These are phyloP conservation scores for Teinopalpus imperialis DNA, from an alignment of 2,888 invertebrate genomes.

Conservation along the genomic window DNA sequence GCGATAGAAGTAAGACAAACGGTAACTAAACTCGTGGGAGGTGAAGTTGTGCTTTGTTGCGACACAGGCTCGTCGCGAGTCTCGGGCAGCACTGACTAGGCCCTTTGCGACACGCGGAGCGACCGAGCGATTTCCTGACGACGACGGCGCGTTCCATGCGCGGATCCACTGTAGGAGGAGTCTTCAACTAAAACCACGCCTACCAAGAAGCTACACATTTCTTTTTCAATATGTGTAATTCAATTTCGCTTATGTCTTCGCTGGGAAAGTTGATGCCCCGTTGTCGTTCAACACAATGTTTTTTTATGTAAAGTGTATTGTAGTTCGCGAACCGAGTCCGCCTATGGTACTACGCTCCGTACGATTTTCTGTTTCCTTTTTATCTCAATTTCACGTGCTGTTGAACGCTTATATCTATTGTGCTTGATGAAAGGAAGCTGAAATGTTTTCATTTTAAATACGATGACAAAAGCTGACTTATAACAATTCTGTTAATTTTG, in stretches of 20 bases:
- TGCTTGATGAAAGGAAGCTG: constrained; percentile 36
- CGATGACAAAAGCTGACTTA: constrained; percentile 10
- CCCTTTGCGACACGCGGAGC: constrained; percentile 43
- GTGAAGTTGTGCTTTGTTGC: constrained; percentile 52
- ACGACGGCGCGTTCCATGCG: constrained; percentile 67
- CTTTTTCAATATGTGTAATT: constrained; percentile 83
- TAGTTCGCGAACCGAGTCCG: constrained; percentile 77
- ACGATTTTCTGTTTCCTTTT: constrained; percentile 62
- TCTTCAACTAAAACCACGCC: constrained; percentile 72
- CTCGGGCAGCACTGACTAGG: constrained; percentile 54
- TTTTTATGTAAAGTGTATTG: constrained; percentile 82
- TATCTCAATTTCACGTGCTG: constrained; percentile 72
- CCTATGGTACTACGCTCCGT: constrained; percentile 63
- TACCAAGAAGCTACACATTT: constrained; percentile 81
- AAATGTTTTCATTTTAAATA: constrained; percentile 23
- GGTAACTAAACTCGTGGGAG: constrained; percentile 48
- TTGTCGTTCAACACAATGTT: constrained; percentile 82
- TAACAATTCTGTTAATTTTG: not conserved
- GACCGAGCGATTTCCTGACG: constrained; percentile 54
- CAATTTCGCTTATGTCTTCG: constrained; percentile 83
- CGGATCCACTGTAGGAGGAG: constrained; percentile 74
- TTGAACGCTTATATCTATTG: constrained; percentile 58
- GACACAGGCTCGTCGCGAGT: constrained; percentile 54
- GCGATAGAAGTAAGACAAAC: constrained; percentile 39
- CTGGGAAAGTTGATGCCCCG: constrained; percentile 81